Evolutionary conservation across 2,888 invertebrate genomes (phyloP), one percentile per base, ranked within the genome.

Genomic region (Drosophila neotestacea): DNA sequence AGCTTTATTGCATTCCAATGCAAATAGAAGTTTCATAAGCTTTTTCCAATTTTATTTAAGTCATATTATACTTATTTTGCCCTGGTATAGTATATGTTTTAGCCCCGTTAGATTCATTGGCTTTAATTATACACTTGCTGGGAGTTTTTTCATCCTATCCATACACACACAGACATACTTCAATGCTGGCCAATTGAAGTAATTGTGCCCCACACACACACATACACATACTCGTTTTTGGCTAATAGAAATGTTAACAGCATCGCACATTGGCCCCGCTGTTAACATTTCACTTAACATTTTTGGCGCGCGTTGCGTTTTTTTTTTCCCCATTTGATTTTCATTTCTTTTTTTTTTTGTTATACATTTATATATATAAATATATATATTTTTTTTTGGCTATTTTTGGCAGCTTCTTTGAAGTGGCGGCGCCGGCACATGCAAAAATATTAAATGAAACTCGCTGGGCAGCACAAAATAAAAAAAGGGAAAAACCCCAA

Each of bases 261-360:
- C 65, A 50, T 64, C 60, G 67, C 73, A 47, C 63, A 70, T 72
- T 66, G 70, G 70, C 64, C 58, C 44, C 60, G 81, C 81, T 81
- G 79, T 86, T 80, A 83, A 86, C 88, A 84, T 84, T 84, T 88
- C 84, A 86, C 84, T 84, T 85, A 85, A 86, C 76, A 86, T 85
- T 88, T 88, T 83, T 78, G 73, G 73, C 78, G 81, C 68, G 65
- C 74, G 60, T 47, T 78, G 60, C 66, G 67, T 69, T 69, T 69
- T 62, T 41, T 32, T 62, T 38, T 48, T 27, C 38, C 41, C 41
- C 41, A 13, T 44, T 52, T 58, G 34, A 38, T 59, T 10, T 44
- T 7, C 34, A 30, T 56, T 42, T n/a, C n/a, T 38, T 3, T 34
- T 46, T 55, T 16, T 32, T 2, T 22, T 22, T 22, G 22, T 22